Conservation (phyloP, 1,140 invertebrate species). For the Drosophila prosaltans region DNA sequence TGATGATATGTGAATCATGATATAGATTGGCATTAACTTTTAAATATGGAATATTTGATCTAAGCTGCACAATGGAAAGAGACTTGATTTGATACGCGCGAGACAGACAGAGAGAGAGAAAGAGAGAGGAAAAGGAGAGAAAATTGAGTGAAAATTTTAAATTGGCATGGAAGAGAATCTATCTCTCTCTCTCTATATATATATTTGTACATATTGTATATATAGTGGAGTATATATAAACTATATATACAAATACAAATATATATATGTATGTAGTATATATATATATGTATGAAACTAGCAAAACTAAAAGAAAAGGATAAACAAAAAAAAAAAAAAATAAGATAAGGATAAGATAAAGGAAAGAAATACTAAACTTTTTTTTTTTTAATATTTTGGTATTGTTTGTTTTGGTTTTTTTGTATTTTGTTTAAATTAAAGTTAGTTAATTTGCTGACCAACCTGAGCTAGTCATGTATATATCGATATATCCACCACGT, state of each 20-base stretch:
- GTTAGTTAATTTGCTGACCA: conserved; percentile 44
- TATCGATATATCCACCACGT: conserved; percentile 91
- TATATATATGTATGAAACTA: conserved; percentile 25
- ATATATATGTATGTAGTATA: not conserved
- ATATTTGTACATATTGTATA: not conserved
- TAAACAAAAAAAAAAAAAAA: conserved; percentile 12
- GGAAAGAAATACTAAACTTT: conserved; percentile 14
- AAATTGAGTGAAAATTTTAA: not conserved
- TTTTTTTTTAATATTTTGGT: conserved; percentile 7
- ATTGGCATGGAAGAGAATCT: conserved; percentile 10
- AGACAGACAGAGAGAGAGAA: not conserved
- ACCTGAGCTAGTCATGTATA: conserved; percentile 94
- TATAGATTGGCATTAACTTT: too few relatives aligned
- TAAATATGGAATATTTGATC: too few relatives aligned
- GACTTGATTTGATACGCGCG: not conserved
- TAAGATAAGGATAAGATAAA: conserved; percentile 1
- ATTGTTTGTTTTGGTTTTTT: conserved; percentile 22
- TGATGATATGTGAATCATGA: too few relatives aligned
- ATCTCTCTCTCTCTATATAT: conserved; percentile 9
- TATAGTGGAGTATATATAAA: conserved; percentile 22
- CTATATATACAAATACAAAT: not conserved
- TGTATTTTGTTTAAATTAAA: conserved; percentile 24
- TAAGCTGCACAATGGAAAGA: too few relatives aligned
- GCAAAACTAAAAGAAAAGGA: conserved; percentile 16
- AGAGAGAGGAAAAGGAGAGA: not conserved